These are phyloP conservation scores for Coregonus sp. DNA, from an alignment of 2,797 vertebrate genomes.

Conservation along the genomic window DNA sequence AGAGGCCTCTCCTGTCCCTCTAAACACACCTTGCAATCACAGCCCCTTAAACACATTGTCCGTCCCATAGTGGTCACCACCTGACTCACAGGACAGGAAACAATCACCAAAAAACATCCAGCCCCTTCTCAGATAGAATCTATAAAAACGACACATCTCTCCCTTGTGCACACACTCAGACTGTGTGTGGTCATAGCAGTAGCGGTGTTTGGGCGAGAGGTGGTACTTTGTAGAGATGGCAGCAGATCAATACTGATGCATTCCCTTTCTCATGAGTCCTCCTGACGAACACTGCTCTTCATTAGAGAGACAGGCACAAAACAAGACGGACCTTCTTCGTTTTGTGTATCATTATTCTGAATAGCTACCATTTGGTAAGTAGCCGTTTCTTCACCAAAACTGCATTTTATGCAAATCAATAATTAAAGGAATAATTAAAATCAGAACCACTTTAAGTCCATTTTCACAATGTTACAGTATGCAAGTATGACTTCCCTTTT, in stretches of 20 bases:
- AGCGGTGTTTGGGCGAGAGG: background rate
- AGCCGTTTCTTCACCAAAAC: background rate
- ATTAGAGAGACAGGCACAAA: background rate
- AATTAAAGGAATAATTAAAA: background rate
- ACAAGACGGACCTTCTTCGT: background rate
- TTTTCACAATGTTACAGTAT: background rate
- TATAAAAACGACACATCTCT: slow-evolving; percentile 40
- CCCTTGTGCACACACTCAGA: background rate
- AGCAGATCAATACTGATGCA: background rate
- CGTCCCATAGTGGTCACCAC: background rate
- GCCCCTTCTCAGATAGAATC: slow-evolving; percentile 5
- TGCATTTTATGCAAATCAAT: background rate
- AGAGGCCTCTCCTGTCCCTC: slow-evolving; percentile 2
- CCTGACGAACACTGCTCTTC: background rate
- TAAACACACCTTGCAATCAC: background rate
- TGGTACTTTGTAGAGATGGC: background rate
- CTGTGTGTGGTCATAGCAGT: background rate
- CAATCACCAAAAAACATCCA: slow-evolving; percentile 33
- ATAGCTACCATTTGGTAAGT: background rate
- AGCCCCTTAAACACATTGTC: slow-evolving; percentile 40
- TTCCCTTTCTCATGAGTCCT: background rate
- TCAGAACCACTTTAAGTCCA: background rate
- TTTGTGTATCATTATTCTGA: background rate
- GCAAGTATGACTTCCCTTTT: background rate
- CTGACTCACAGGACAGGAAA: slow-evolving; percentile 9